Percentiles rank a stretch among this genome's conserved stretches.
Conservation (phyloP, 2,797 vertebrate species). For the Garrulus glandarius region DNA sequence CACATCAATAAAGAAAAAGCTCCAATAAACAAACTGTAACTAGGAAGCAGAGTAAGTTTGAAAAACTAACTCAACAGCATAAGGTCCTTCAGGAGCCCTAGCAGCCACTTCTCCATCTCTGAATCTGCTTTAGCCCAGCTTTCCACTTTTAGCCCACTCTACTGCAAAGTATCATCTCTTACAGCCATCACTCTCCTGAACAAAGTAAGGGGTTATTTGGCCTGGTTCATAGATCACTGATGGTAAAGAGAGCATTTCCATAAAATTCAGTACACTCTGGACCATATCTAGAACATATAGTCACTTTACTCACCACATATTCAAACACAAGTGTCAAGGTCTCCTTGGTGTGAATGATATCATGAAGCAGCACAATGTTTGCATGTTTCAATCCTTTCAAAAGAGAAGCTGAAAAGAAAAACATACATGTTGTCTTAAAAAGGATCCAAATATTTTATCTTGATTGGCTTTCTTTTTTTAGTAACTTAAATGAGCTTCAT, state of each 20-base stretch:
- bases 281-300: background rate
- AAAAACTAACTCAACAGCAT: background rate
- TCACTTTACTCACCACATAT: constrained; percentile 83
- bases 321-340: constrained; percentile 87
- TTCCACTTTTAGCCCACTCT: background rate
- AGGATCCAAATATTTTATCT: background rate
- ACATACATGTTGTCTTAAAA: background rate
- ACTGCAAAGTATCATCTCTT: background rate
- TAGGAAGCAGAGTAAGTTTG: background rate
- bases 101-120: background rate
- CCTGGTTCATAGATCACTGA: background rate
- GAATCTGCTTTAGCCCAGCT: background rate
- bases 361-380: constrained; percentile 87
- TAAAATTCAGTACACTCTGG: background rate
- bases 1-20: background rate
- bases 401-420: constrained; percentile 86
- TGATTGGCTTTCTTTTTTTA: background rate
- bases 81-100: background rate
- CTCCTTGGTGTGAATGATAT: constrained; percentile 89
- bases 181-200: background rate
- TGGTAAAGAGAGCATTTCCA: background rate
- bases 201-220: background rate
- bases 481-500: background rate
- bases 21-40: background rate
- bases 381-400: constrained; percentile 90